Percentiles rank a stretch among this genome's conserved stretches.
These are phyloP conservation scores for Nerophis ophidion DNA, from an alignment of 2,113 vertebrate genomes.

Conservation along the genomic window DNA sequence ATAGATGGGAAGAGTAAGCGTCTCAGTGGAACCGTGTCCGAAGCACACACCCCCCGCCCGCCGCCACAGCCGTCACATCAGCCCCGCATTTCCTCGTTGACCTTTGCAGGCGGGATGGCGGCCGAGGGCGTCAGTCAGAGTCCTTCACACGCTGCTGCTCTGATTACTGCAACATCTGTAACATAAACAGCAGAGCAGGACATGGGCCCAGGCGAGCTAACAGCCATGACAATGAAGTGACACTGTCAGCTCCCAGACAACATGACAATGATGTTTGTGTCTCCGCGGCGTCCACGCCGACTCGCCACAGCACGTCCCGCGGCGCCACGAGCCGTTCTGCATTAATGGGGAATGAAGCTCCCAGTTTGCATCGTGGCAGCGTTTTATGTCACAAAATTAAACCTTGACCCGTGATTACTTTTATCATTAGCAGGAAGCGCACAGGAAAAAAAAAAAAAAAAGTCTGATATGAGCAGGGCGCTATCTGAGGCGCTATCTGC, in stretches of 20 bases:
- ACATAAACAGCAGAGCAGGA: constrained; percentile 66
- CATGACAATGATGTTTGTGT: constrained; percentile 66
- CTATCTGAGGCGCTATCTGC: constrained; percentile 33
- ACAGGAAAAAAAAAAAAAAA: constrained; percentile 30
- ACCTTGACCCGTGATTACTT: constrained; percentile 60
- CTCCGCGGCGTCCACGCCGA: constrained; percentile 53
- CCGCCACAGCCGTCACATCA: constrained; percentile 31
- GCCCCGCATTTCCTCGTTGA: constrained; percentile 54
- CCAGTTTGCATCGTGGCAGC: constrained; percentile 27
- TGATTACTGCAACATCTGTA: constrained; percentile 73
- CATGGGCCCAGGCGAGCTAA: constrained; percentile 61
- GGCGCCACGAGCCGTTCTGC: constrained; percentile 38
- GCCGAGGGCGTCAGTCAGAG: constrained; percentile 55
- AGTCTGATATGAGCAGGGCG: constrained; percentile 37
- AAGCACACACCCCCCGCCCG: neutral
- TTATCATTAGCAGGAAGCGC: constrained; percentile 52
- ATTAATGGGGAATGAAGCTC: constrained; percentile 45
- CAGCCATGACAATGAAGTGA: constrained; percentile 68
- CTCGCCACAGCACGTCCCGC: constrained; percentile 39
- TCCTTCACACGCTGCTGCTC: constrained; percentile 71
- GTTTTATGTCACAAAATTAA: constrained; percentile 63
- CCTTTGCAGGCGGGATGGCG: constrained; percentile 54
- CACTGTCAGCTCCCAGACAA: constrained; percentile 63
- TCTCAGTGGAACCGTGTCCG: constrained; percentile 48
- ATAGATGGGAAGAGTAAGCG: constrained; percentile 29